Percentiles rank a stretch among this genome's conserved stretches.
Evolutionary conservation across 1,140 invertebrate genomes (phyloP).

Genomic region (Pseudomyrmex cubaensis): DNA sequence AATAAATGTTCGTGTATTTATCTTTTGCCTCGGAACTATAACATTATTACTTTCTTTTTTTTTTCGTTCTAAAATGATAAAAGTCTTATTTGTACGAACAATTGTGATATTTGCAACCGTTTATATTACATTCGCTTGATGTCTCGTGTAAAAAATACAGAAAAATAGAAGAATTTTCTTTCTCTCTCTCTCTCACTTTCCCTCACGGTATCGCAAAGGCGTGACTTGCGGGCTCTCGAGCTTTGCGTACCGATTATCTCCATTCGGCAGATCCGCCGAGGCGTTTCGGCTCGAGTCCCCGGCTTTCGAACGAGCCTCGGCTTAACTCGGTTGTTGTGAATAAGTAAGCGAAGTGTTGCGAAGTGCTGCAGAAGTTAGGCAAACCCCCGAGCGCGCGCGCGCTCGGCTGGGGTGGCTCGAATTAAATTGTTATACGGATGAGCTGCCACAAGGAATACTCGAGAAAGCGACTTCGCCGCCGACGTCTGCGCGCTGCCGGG

Average conservation of each 20-base stretch:
- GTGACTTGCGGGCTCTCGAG: conserved; percentile 57
- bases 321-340: conserved; percentile 84
- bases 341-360: conserved; percentile 85
- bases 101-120: no score
- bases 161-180: conserved; percentile 1
- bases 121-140: no score
- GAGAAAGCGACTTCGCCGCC: conserved; percentile 70
- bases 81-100: no score
- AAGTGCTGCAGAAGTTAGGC: conserved; percentile 80
- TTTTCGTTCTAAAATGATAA: no score
- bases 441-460: conserved; percentile 81
- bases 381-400: conserved; percentile 62
- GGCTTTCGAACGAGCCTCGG: conserved; percentile 79
- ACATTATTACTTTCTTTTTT: no score
- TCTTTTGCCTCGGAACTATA: neutral
- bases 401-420: conserved; percentile 72
- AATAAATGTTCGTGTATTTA: neutral
- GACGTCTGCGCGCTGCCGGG: conserved; percentile 72
- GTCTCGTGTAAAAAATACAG: no score
- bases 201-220: conserved; percentile 16
- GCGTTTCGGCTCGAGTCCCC: conserved; percentile 77
- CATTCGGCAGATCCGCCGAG: conserved; percentile 79
- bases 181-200: neutral
- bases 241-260: conserved; percentile 79
- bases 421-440: conserved; percentile 85